Evolutionary conservation across 2,797 vertebrate genomes (phyloP).

Genomic region (Limosa lapponica): DNA sequence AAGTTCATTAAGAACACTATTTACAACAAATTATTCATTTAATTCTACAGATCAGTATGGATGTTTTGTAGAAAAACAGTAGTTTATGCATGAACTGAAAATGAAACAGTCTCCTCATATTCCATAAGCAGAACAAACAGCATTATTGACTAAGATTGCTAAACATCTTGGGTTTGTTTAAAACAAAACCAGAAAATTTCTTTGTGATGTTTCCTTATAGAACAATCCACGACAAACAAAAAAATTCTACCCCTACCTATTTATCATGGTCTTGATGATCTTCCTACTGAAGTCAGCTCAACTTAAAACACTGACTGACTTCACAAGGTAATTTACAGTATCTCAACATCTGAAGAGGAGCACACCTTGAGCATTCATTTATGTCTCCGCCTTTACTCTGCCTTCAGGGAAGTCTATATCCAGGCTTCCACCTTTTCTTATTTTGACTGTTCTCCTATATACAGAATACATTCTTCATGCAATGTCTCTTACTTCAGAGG

Average conservation of each 20-base stretch:
- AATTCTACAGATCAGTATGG: background rate
- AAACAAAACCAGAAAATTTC: background rate
- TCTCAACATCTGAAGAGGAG: background rate
- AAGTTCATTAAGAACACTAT: slow-evolving; percentile 35
- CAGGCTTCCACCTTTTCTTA: background rate
- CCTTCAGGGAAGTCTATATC: background rate
- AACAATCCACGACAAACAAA: background rate
- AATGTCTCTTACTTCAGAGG: background rate
- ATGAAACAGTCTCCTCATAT: background rate
- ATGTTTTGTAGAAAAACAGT: slow-evolving; percentile 2
- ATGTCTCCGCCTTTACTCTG: background rate
- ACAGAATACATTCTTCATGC: background rate
- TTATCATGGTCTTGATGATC: background rate
- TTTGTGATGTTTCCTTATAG: background rate
- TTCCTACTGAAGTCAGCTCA: background rate
- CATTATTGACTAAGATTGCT: background rate
- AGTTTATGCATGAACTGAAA: slow-evolving; percentile 8
- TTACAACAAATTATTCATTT: slow-evolving; percentile 31
- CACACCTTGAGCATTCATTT: background rate
- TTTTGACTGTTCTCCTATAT: background rate
- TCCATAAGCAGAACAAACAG: background rate
- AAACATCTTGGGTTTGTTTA: background rate
- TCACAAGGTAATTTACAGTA: background rate
- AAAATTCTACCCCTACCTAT: background rate
- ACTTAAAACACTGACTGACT: background rate